Evolutionary conservation across 92 coral and sea anemone genomes (phyloP), one percentile per base, ranked within the genome.

Genomic region (Phenganax stokvisi): DNA sequence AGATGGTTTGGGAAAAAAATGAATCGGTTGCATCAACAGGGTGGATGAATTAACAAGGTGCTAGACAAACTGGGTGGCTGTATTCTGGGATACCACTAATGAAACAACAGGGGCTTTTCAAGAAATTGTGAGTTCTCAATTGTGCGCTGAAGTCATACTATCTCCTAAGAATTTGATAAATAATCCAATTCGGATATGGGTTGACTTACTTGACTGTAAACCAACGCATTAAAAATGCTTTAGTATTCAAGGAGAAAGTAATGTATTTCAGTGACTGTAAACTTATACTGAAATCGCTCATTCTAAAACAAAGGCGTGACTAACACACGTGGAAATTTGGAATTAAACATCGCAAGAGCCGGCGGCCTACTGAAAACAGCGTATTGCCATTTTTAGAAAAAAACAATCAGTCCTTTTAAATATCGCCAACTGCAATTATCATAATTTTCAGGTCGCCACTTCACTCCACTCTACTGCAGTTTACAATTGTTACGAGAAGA

Each of bases 341-440:
- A 68, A 68, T 30, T 12, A 30, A 68, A 68, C 47, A 68, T 68
- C 13, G 54, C 73, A 15, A 68, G 47, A 68, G 73, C 73, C 73
- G 73, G 73, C 12, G 10, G 30, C 47, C 47, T 37, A 37, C 47
- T 5, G 73, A 12, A 2, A 68, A 17, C 31, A 29, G 73, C 16
- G 54, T 29, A 68, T 30, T 68, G 73, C 73, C 73, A 68, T 30
- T 68, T 68, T 68, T 68, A 68, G 73, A 44, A 68, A 7, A 30
- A 64, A 64, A 64, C 73, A 68, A 68, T 68, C 73, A 68, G 73
- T 11, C 73, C 73, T 68, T 68, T 68, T 68, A 68, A 68, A 37
- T n/a, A 29, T 0, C 47, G 73, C 73, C 7, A 30, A 2, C 47
- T 30, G 31, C 16, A 68, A 29, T 68, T 68, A 29, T 68, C 67